Base-by-base conservation (phyloP, 1,140 invertebrate genomes). In the Dolichoris vasculosae region DNA sequence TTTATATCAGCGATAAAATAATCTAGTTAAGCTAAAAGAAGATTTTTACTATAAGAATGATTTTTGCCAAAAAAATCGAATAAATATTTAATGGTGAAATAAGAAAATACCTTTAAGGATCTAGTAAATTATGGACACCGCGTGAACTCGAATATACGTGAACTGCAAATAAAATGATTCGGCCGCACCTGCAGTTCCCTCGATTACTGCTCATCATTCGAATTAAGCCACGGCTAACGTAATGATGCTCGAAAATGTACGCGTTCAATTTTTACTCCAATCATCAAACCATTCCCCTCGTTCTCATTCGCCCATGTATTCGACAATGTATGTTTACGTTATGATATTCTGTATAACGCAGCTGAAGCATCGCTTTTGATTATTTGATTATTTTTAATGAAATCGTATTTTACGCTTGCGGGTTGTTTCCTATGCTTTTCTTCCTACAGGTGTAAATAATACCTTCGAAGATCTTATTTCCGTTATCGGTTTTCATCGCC, bases 351-450 rank as follows among this genome's bases (percentile, higher is more conserved):
- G 38, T 26, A 17, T 55, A 13, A 55, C 83, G 79, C 84, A 85
- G 78, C 84, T 85, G 84, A 77, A 43, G n/a, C 17, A 69, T 59
- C 32, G n/a, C 30, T 63, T 75, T 55, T 76, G 78, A 81, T 85
- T 81, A 75, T 85, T 85, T 85, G 78, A 85, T 85, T 77, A 77
- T 51, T 85, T 85, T 85, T 85, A 76, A 85, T 76, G 84, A 81
- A 85, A 77, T 82, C 64, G n/a, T 30, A 67, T 11, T 67, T 46
- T 59, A 7, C 76, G 30, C 55, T 77, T 35, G 17, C 26, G 20
- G 38, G 32, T 1, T 38, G 48, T n/a, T n/a, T n/a, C n/a, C n/a
- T n/a, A n/a, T 32, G 8, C 43, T 73, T 20, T 59, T 46, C 11
- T 30, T 38, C 30, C 4, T 32, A 79, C 83, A 85, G 83, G 64